A percentile compares a stretch with the other conserved stretches of the same genome.
phyloP scores from a whole-genome alignment of 2,888 invertebrate genomes.

The Callosobruchus maculatus region DNA sequence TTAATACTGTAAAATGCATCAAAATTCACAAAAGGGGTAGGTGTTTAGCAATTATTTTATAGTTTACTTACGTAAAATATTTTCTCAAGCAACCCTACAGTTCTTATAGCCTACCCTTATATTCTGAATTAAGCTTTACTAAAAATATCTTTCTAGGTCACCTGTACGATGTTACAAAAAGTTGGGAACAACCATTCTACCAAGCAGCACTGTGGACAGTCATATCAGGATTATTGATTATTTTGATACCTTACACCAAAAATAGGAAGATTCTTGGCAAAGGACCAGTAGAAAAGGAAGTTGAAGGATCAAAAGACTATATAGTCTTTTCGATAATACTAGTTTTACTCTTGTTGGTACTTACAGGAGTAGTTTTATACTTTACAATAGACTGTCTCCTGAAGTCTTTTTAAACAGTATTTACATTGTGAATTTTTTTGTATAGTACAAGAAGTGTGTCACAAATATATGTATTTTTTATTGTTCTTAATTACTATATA shows the following conservation, averaged over 20 bases:
- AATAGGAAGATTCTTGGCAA: slow-evolving; percentile 61
- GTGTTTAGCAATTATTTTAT: too few relatives aligned
- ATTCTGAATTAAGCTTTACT: neutral
- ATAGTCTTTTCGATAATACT: slow-evolving; percentile 16
- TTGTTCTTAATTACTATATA: neutral
- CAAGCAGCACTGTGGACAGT: slow-evolving; percentile 79
- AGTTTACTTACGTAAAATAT: too few relatives aligned
- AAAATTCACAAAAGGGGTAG: too few relatives aligned
- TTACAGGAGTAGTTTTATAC: slow-evolving; percentile 19
- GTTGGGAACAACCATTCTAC: slow-evolving; percentile 78
- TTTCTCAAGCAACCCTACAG: too few relatives aligned
- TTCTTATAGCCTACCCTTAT: too few relatives aligned
- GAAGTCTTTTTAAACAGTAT: slow-evolving; percentile 1
- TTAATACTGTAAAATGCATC: too few relatives aligned
- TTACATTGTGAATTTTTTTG: neutral
- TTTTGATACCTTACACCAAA: slow-evolving; percentile 63
- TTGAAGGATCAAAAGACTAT: slow-evolving; percentile 33
- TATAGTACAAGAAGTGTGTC: neutral
- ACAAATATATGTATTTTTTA: neutral
- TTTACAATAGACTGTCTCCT: slow-evolving; percentile 20
- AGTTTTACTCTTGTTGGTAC: slow-evolving; percentile 15
- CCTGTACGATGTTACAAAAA: slow-evolving; percentile 62
- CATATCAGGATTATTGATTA: slow-evolving; percentile 69
- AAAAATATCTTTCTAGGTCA: slow-evolving; percentile 46
- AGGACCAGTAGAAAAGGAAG: slow-evolving; percentile 52